Percentiles rank a stretch among this genome's conserved stretches.
These are phyloP conservation scores for Protonibea diacanthus DNA, from an alignment of 2,797 vertebrate genomes.

Conservation along the genomic window DNA sequence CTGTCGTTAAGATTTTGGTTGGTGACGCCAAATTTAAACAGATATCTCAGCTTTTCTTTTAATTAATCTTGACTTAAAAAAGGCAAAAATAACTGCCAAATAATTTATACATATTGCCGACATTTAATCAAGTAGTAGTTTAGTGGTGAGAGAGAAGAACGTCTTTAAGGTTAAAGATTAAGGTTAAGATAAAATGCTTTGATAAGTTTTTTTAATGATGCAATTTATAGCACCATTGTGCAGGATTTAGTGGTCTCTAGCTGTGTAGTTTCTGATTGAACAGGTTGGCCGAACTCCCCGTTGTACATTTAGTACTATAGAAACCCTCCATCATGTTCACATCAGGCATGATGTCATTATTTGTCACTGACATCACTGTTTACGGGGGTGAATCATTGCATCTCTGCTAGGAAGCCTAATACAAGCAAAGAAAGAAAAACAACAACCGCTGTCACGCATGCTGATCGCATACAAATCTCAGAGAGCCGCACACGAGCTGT, in stretches of 20 bases:
- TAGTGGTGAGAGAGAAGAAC: not conserved
- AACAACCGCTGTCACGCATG: not conserved
- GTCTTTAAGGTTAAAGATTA: not conserved
- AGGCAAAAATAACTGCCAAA: too few relatives aligned
- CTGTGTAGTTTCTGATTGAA: not conserved
- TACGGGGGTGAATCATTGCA: not conserved
- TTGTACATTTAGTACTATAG: not conserved
- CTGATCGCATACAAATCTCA: constrained; percentile 5
- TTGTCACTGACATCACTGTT: not conserved
- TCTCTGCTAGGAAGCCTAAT: not conserved
- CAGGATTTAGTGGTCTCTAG: too few relatives aligned
- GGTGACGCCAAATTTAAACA: not conserved
- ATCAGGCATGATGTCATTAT: not conserved
- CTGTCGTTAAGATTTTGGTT: not conserved
- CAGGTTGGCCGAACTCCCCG: not conserved
- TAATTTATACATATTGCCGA: not conserved
- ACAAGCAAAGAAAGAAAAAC: not conserved
- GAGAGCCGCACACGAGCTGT: not conserved
- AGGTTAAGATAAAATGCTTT: not conserved
- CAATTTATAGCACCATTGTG: too few relatives aligned
- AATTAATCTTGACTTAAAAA: too few relatives aligned
- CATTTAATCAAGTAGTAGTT: not conserved
- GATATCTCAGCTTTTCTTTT: not conserved
- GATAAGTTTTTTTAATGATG: not conserved
- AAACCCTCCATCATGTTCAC: not conserved